phyloP scores from a whole-genome alignment of 2,113 vertebrate species.

The Salvelinus sp. region DNA sequence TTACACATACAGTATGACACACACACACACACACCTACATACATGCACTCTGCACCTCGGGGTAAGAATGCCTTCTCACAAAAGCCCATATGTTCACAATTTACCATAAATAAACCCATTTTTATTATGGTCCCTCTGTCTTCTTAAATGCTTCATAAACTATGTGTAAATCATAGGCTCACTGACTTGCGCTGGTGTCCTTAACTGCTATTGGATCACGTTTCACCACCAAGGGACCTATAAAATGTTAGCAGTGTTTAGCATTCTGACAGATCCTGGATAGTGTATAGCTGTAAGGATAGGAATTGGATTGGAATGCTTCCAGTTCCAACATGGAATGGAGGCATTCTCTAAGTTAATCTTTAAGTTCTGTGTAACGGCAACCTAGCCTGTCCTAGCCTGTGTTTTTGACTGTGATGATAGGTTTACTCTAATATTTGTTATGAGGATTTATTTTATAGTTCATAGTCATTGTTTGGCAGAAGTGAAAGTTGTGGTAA shows the following conservation, averaged over 20 bases:
- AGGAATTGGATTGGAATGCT: background rate
- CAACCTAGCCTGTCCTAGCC: background rate
- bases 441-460: constrained; percentile 59
- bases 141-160: constrained; percentile 82
- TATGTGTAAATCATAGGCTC: constrained; percentile 85
- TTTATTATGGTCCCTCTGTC: constrained; percentile 56
- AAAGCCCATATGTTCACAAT: constrained; percentile 42
- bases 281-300: constrained; percentile 28
- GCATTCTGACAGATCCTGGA: constrained; percentile 60
- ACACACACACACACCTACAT: background rate
- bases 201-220: constrained; percentile 86
- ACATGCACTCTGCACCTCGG: constrained; percentile 32
- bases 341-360: too few relatives aligned
- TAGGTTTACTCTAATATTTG: constrained; percentile 31
- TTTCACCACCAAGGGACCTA: constrained; percentile 86
- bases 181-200: constrained; percentile 73
- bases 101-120: constrained; percentile 56
- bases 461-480: constrained; percentile 55
- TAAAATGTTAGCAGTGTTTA: constrained; percentile 76
- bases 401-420: constrained; percentile 23
- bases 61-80: constrained; percentile 37
- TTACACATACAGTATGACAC: background rate
- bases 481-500: constrained; percentile 10
- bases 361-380: too few relatives aligned
- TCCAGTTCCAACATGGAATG: background rate